Evolutionary conservation across 2,113 vertebrate species (phyloP), one percentile per base, ranked within the genome.

Genomic region (Boleophthalmus pectinirostris): DNA sequence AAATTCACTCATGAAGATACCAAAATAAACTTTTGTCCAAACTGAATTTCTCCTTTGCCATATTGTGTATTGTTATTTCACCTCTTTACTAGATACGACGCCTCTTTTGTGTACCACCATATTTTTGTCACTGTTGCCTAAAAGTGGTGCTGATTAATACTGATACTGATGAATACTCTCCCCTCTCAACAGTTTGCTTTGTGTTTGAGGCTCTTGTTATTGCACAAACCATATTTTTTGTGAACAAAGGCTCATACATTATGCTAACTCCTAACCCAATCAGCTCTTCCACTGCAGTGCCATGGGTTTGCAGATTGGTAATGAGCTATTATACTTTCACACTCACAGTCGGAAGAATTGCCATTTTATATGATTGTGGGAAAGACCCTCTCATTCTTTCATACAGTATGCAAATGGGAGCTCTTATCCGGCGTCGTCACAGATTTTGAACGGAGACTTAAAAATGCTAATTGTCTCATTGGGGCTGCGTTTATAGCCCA

Each of bases 401-500:
- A 74, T 67, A 20, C 45, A 29, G 25, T 82, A 68, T 77, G 69
- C 71, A 81, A 81, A 87, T 71, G 69, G 64, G 74, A 68, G 66
- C 43, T 77, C 53, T 23, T 45, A 73, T 85, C 68, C 72, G 61
- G 61, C 54, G n/a, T 65, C 60, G 56, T 53, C 68, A 60, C 49
- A 70, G 61, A 70, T 82, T 79, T 71, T 20, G 81, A 86, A 66
- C 66, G 66, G 70, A 81, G 74, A 73, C 68, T 79, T 72, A 60
- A 75, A 82, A 82, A 80, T 74, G 78, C 66, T 78, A 84, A 87
- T 87, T 82, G 81, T 82, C 75, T 86, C 2, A 1, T 75, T 79
- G 24, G 54, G 74, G 58, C 77, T 47, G 46, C 73, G 73, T 72
- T 84, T 68, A 67, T 66, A 69, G 53, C 67, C 82, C 60, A 74